phyloP scores from a whole-genome alignment of 2,888 invertebrate species.

The Meandrusa payeni region DNA sequence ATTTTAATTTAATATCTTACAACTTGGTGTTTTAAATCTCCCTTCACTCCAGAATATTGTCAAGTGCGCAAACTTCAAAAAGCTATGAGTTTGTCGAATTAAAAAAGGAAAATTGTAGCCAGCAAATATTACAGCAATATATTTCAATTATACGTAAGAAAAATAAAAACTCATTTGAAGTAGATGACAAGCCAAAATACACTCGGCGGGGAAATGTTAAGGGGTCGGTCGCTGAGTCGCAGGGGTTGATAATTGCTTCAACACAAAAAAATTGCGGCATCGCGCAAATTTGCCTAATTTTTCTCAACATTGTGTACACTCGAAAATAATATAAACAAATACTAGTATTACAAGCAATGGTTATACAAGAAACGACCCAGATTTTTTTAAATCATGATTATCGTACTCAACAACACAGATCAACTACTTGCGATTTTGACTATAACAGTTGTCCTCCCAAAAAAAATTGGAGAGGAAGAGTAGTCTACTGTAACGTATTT shows the following conservation, averaged over 20 bases:
- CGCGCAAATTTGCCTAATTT: constrained; percentile 7
- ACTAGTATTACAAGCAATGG: too few relatives aligned
- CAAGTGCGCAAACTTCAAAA: not conserved
- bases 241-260: constrained; percentile 15
- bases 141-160: constrained; percentile 80
- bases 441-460: too few relatives aligned
- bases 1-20: too few relatives aligned
- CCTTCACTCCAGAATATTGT: too few relatives aligned
- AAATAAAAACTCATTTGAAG: constrained; percentile 80
- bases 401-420: too few relatives aligned
- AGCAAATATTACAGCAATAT: constrained; percentile 78
- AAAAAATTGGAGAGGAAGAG: too few relatives aligned
- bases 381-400: too few relatives aligned
- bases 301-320: constrained; percentile 1
- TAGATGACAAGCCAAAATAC: constrained; percentile 78
- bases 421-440: too few relatives aligned
- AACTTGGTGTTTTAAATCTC: too few relatives aligned
- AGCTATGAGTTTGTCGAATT: not conserved
- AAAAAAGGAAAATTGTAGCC: constrained; percentile 24
- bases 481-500: too few relatives aligned
- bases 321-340: too few relatives aligned
- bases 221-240: constrained; percentile 60
- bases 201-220: constrained; percentile 72
- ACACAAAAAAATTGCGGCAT: constrained; percentile 12
- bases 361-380: too few relatives aligned